Evolutionary conservation across 2,888 invertebrate species (phyloP).

Genomic region (Thysanoteuthis rhombus): DNA sequence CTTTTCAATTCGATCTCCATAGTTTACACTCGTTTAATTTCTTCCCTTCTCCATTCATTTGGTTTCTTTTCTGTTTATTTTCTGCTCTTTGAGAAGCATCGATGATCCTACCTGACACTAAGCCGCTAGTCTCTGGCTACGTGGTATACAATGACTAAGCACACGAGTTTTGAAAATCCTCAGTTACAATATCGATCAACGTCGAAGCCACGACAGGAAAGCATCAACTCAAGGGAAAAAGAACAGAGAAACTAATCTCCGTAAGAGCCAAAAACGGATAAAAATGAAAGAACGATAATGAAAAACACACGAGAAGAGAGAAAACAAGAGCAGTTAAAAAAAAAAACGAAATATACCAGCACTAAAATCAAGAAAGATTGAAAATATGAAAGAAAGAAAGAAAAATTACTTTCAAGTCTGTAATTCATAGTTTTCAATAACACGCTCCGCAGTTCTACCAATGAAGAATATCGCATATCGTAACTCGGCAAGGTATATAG

Average conservation of each 20-base stretch:
- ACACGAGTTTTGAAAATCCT: background rate
- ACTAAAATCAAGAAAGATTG: background rate
- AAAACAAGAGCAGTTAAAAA: background rate
- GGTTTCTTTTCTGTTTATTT: background rate
- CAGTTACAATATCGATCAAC: conserved; percentile 12
- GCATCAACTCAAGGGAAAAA: conserved; percentile 12
- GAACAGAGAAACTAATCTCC: background rate
- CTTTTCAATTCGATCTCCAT: background rate
- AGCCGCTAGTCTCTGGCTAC: background rate
- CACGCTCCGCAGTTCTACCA: background rate
- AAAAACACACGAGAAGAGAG: background rate
- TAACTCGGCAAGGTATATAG: background rate
- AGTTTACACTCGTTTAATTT: background rate
- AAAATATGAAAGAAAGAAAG: background rate
- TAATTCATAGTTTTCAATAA: conserved; percentile 12
- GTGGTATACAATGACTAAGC: background rate
- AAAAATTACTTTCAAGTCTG: background rate
- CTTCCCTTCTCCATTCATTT: background rate
- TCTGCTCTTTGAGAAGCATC: background rate
- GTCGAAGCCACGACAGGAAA: background rate
- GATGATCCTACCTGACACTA: background rate
- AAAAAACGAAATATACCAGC: background rate
- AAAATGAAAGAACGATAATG: background rate
- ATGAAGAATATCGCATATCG: background rate
- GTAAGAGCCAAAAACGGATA: background rate